Percentiles rank a stretch among this genome's conserved stretches.
These are phyloP conservation scores for Verasper variegatus DNA, from an alignment of 2,113 vertebrate species.

Conservation along the genomic window DNA sequence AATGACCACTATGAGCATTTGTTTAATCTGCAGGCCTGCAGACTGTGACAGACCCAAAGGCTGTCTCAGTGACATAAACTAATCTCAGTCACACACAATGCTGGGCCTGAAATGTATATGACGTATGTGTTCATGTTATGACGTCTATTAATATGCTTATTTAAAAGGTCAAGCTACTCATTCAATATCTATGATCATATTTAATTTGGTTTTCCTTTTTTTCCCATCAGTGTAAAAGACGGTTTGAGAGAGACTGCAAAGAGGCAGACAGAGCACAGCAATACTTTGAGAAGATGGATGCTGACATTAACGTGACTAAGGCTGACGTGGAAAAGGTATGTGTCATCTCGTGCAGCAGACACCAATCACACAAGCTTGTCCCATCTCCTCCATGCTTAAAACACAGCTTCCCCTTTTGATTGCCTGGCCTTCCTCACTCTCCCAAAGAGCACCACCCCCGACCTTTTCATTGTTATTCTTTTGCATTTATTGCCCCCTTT, in stretches of 20 bases:
- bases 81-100: slow-evolving; percentile 53
- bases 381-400: slow-evolving; percentile 13
- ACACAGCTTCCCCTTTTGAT: not conserved
- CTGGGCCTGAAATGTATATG: slow-evolving; percentile 35
- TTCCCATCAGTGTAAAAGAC: slow-evolving; percentile 86
- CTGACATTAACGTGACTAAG: slow-evolving; percentile 98
- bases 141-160: slow-evolving; percentile 37
- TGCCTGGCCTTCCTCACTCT: slow-evolving; percentile 39
- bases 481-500: not conserved
- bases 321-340: slow-evolving; percentile 97
- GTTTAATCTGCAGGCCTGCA: slow-evolving; percentile 59
- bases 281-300: slow-evolving; percentile 98
- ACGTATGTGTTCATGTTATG: slow-evolving; percentile 45
- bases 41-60: slow-evolving; percentile 1
- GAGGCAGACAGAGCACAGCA: slow-evolving; percentile 95
- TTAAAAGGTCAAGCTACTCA: slow-evolving; percentile 45
- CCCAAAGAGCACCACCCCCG: slow-evolving; percentile 23
- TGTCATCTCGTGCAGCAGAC: slow-evolving; percentile 12
- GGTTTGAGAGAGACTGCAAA: slow-evolving; percentile 96
- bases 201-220: not conserved
- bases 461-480: slow-evolving; percentile 7
- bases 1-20: slow-evolving; percentile 73
- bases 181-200: not conserved
- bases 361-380: slow-evolving; percentile 23
- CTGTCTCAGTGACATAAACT: slow-evolving; percentile 50